Base-by-base conservation (phyloP, 2,113 vertebrate species). In the Aramus guarauna region DNA sequence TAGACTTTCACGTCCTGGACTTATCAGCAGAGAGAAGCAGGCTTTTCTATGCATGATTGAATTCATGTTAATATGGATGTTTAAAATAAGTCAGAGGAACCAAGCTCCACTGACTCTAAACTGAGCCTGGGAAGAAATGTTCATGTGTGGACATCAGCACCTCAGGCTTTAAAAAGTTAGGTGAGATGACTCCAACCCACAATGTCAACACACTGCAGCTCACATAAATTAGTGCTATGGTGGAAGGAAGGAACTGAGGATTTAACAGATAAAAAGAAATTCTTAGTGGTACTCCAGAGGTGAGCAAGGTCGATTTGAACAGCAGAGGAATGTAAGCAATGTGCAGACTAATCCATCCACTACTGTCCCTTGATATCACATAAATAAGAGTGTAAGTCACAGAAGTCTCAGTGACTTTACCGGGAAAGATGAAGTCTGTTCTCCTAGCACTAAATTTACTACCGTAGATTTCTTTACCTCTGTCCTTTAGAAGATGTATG, bases 61-160 rank as follows among this genome's bases (percentile, higher is more conserved):
- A 53, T 86, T 60, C 6, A 15, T 43, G 39, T 73, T 48, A 63
- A 75, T 41, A 23, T 1, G 15, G 15, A 50, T 62, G 9, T 77
- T 86, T 58, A 80, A 59, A 95, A 18, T 22, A 60, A 92, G 32
- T 29, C 55, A 62, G 59, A 84, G 41, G 23, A 89, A 37, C 7
- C 17, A n/a, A 58, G n/a, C 34, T 59, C 5, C 64, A 71, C 10
- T 14, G 55, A 58, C 72, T 80, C 30, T 71, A 58, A 53, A 37
- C 1, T 4, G 72, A 92, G 18, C 32, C 45, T 52, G 32, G 43
- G 23, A 86, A 67, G 68, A 53, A 29, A 9, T 2, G 6, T 12
- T 39, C 48, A 32, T 1, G 0, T 39, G 30, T 62, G 27, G 34
- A 17, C 36, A 66, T 6, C 0, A 4, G 23, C 41, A 66, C 17